Conservation (phyloP, 2,113 vertebrate species). For the Camarhynchus parvulus region DNA sequence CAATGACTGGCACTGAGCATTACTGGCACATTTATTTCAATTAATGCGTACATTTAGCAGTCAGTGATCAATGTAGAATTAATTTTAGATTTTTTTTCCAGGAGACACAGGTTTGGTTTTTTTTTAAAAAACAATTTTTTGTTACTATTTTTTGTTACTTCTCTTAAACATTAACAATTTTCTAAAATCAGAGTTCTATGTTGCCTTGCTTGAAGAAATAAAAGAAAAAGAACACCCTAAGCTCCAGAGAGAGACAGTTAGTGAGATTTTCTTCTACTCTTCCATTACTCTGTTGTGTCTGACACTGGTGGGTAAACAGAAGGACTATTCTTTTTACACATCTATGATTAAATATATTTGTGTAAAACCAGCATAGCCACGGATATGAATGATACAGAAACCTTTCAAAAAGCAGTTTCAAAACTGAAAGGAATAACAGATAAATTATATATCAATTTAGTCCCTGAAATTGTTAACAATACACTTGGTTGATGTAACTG, state of each 20-base stretch:
- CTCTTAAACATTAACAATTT: not conserved
- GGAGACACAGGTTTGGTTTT: not conserved
- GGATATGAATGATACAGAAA: not conserved
- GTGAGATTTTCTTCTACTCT: not conserved
- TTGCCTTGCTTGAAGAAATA: not conserved
- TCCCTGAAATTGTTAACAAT: not conserved
- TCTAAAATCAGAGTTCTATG: not conserved
- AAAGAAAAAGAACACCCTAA: not conserved
- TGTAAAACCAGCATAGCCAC: not conserved
- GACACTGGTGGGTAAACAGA: not conserved
- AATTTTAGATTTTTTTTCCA: not conserved
- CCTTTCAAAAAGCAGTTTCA: not conserved
- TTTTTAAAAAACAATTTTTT: not conserved
- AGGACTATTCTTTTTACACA: not conserved
- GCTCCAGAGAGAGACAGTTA: not conserved
- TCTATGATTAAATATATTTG: not conserved
- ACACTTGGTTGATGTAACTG: not conserved
- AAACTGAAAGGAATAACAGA: not conserved
- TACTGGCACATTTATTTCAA: not conserved
- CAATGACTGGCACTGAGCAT: not conserved
- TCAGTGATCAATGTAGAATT: not conserved
- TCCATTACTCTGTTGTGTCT: not conserved
- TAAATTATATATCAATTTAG: not conserved
- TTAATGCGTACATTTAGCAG: not conserved
- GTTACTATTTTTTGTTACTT: not conserved